phyloP scores from a whole-genome alignment of 2,888 invertebrate genomes.

The Pachymerium ferrugineum region DNA sequence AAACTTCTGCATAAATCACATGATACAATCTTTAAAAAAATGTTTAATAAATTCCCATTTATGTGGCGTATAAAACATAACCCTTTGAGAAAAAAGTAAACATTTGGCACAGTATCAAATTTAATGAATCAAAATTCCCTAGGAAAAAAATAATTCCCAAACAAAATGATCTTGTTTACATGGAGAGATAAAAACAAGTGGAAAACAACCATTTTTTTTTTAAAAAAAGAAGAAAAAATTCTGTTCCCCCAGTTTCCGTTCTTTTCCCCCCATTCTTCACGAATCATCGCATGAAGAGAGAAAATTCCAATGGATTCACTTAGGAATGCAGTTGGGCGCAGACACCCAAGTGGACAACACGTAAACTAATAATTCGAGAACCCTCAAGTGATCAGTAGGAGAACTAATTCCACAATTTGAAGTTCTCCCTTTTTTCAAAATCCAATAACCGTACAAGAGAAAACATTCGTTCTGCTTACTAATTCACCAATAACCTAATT shows the following conservation, averaged over 20 bases:
- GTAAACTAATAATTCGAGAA: slow-evolving; percentile 24
- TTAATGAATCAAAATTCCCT: too few species aligned
- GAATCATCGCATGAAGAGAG: slow-evolving; percentile 17
- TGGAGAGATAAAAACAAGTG: slow-evolving; percentile 5
- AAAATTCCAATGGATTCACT: slow-evolving; percentile 19
- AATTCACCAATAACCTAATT: too few species aligned
- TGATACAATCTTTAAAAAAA: slow-evolving; percentile 3
- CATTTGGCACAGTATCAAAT: not conserved
- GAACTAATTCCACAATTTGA: slow-evolving; percentile 11
- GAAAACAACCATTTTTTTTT: not conserved
- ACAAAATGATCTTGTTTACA: slow-evolving; percentile 24
- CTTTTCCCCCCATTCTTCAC: slow-evolving; percentile 9
- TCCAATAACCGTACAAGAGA: too few species aligned
- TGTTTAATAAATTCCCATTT: not conserved
- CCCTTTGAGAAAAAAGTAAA: not conserved
- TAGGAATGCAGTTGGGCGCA: slow-evolving; percentile 11
- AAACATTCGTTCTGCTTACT: too few species aligned
- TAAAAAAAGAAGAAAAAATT: not conserved
- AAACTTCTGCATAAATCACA: slow-evolving; percentile 19
- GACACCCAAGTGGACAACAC: slow-evolving; percentile 24
- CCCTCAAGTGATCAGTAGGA: slow-evolving; percentile 9
- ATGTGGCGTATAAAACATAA: not conserved
- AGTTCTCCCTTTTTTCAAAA: not conserved
- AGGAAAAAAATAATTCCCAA: not conserved
- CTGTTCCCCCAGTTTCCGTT: not conserved